Evolutionary conservation across 1,140 invertebrate genomes (phyloP).

Genomic region (Heliconius himera): DNA sequence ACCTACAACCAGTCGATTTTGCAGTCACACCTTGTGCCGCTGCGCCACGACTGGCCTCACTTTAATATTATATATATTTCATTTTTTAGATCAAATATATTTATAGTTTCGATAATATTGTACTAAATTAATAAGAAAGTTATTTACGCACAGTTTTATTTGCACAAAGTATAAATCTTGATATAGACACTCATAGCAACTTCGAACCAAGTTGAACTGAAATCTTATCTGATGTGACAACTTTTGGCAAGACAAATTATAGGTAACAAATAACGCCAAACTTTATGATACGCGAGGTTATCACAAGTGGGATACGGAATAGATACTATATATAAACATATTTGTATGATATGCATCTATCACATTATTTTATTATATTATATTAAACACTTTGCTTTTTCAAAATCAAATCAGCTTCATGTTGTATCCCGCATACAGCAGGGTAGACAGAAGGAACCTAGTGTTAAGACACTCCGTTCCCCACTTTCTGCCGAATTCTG

Average conservation of each 20-base stretch:
- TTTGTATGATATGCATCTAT: background rate
- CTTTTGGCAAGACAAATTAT: conserved; percentile 68
- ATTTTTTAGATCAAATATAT: background rate
- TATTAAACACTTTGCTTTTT: too few relatives aligned
- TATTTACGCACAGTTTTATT: conserved; percentile 29
- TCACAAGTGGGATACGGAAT: conserved; percentile 57
- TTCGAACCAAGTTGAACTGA: conserved; percentile 39
- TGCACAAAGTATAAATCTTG: conserved; percentile 29
- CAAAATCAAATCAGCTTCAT: too few relatives aligned
- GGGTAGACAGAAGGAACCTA: too few relatives aligned
- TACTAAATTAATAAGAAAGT: background rate
- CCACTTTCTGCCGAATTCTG: too few relatives aligned
- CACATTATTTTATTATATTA: too few relatives aligned
- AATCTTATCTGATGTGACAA: conserved; percentile 61
- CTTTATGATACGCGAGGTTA: conserved; percentile 73
- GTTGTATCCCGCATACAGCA: too few relatives aligned
- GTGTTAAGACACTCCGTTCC: too few relatives aligned
- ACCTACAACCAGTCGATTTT: too few relatives aligned
- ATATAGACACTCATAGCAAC: conserved; percentile 34
- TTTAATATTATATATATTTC: background rate
- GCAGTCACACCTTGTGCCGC: too few relatives aligned
- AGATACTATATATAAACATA: conserved; percentile 21
- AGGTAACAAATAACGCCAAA: conserved; percentile 66
- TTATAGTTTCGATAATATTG: background rate
- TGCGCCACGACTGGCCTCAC: too few relatives aligned